Percentiles rank a stretch among this genome's conserved stretches.
phyloP scores from a whole-genome alignment of 1,140 invertebrate species.

The Cataglyphis hispanica region DNA sequence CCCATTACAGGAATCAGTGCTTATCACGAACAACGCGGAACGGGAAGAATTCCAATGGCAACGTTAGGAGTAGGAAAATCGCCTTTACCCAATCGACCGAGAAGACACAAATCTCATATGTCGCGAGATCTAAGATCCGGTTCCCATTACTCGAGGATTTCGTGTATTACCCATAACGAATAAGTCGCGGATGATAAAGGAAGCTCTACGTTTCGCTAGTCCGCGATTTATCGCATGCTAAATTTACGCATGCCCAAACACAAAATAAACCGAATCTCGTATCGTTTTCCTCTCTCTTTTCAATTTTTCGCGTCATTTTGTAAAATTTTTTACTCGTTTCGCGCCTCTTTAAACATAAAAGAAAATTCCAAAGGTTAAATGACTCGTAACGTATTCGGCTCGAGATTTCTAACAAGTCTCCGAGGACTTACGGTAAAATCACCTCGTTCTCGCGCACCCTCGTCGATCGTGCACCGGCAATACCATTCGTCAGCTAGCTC shows the following conservation, averaged over 20 bases:
- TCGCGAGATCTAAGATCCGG: slow-evolving; percentile 65
- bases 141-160: slow-evolving; percentile 74
- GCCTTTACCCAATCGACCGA: slow-evolving; percentile 62
- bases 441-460: slow-evolving; percentile 4
- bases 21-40: slow-evolving; percentile 52
- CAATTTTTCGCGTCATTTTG: neutral
- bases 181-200: slow-evolving; percentile 68
- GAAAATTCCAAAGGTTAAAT: neutral
- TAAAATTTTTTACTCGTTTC: neutral
- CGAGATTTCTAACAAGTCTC: slow-evolving; percentile 41
- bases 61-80: slow-evolving; percentile 58
- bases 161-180: slow-evolving; percentile 73
- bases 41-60: slow-evolving; percentile 24
- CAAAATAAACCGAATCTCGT: neutral
- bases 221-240: slow-evolving; percentile 2
- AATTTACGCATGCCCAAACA: neutral
- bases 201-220: slow-evolving; percentile 29
- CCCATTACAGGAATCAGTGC: slow-evolving; percentile 58
- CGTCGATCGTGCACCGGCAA: slow-evolving; percentile 10
- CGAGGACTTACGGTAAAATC: slow-evolving; percentile 16
- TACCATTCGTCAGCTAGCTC: slow-evolving; percentile 42
- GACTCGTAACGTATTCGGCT: neutral
- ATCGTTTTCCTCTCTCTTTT: neutral
- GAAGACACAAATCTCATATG: slow-evolving; percentile 72
- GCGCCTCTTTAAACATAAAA: neutral